Conservation (phyloP, 2,888 invertebrate species). For the Gisinianus flammeolus region DNA sequence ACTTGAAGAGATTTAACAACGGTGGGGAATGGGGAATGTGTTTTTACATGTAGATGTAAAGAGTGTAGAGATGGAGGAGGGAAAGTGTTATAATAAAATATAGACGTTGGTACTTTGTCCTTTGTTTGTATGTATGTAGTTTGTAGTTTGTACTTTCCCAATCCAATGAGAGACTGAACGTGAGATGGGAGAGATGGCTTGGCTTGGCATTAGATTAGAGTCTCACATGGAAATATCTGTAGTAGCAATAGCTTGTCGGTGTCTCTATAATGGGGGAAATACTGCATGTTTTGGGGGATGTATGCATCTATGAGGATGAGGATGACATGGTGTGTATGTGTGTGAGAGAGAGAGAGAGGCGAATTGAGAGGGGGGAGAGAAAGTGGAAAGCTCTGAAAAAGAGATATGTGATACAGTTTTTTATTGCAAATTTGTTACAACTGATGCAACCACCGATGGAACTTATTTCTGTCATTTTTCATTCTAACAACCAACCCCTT, state of each 20-base stretch:
- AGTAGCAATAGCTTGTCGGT: too few relatives aligned
- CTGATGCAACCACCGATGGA: constrained; percentile 48
- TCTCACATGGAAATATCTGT: too few relatives aligned
- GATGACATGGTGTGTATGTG: constrained; percentile 1
- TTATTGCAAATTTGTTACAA: constrained; percentile 51
- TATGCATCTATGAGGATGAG: too few relatives aligned
- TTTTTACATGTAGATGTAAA: background rate
- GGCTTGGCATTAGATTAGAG: too few relatives aligned
- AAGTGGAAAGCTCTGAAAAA: constrained; percentile 42
- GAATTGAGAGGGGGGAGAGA: background rate
- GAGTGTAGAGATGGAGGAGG: constrained; percentile 6
- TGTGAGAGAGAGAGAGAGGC: background rate
- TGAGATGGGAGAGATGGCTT: too few relatives aligned
- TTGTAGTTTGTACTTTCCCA: too few relatives aligned
- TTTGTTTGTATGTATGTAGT: too few relatives aligned
- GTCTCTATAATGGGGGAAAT: too few relatives aligned
- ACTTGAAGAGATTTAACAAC: background rate
- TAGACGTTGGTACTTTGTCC: too few relatives aligned
- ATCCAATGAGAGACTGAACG: too few relatives aligned
- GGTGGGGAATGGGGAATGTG: background rate
- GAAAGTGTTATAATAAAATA: too few relatives aligned
- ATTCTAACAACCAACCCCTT: constrained; percentile 49
- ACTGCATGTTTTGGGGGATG: too few relatives aligned
- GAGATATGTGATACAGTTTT: constrained; percentile 46
- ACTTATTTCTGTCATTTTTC: constrained; percentile 51